phyloP scores from a whole-genome alignment of 2,797 vertebrate species.

The Acipenser transmontanus region DNA sequence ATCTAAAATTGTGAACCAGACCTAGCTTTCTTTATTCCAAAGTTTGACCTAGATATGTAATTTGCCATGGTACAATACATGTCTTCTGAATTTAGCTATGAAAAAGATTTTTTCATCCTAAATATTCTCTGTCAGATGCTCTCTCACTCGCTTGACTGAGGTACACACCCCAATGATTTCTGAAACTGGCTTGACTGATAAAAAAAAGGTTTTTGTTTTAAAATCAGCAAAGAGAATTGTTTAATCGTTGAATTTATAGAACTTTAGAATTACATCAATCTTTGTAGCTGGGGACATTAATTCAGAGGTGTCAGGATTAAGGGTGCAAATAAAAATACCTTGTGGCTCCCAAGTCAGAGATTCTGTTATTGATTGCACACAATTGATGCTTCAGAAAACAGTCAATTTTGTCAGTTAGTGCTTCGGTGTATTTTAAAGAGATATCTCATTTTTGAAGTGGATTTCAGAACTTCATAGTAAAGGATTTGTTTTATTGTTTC shows the following conservation, averaged over 20 bases:
- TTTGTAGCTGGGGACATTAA: constrained; percentile 15
- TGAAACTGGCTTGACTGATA: constrained; percentile 7
- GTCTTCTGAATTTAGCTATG: too few relatives aligned
- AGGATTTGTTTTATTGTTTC: too few relatives aligned
- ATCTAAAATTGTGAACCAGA: too few relatives aligned
- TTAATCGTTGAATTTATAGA: constrained; percentile 13
- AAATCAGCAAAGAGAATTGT: too few relatives aligned
- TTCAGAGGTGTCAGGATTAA: constrained; percentile 16
- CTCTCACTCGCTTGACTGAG: not conserved
- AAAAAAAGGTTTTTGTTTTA: not conserved
- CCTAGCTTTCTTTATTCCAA: too few relatives aligned
- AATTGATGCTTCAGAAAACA: constrained; percentile 14
- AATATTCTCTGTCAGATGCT: not conserved
- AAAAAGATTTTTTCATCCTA: too few relatives aligned
- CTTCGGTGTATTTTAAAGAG: constrained; percentile 13
- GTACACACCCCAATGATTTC: constrained; percentile 5
- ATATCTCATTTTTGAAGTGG: too few relatives aligned
- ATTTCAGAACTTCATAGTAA: too few relatives aligned
- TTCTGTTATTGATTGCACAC: constrained; percentile 15
- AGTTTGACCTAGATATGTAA: too few relatives aligned
- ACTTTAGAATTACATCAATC: constrained; percentile 11
- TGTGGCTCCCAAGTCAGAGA: constrained; percentile 10
- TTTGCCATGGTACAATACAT: too few relatives aligned
- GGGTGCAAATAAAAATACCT: constrained; percentile 14
- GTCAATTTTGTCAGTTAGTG: constrained; percentile 9